Evolutionary conservation across 2,797 vertebrate species (phyloP).

Genomic region (Leptodactylus fallax): DNA sequence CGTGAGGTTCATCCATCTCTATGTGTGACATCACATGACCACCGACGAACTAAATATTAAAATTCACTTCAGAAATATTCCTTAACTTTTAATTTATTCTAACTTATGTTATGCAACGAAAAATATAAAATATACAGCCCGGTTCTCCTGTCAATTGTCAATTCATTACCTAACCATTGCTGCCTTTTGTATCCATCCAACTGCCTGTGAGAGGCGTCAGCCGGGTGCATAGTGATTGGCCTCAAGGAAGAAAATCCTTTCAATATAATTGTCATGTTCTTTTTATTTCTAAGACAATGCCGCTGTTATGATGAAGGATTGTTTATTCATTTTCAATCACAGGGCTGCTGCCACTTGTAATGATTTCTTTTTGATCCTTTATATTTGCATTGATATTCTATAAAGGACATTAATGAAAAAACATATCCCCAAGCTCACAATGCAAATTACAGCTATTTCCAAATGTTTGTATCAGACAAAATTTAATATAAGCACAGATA

Average conservation of each 20-base stretch:
- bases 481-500: constrained; percentile 19
- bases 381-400: constrained; percentile 37
- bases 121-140: neutral
- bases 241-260: neutral
- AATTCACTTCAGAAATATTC: neutral
- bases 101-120: neutral
- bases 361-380: constrained; percentile 11
- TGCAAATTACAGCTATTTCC: constrained; percentile 14
- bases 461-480: constrained; percentile 31
- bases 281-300: constrained; percentile 1
- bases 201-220: neutral
- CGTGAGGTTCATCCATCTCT: no score
- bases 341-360: constrained; percentile 21
- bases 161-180: neutral
- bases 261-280: neutral
- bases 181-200: neutral
- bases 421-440: constrained; percentile 34
- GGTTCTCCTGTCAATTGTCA: neutral
- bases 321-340: neutral
- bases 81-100: neutral
- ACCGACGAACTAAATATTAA: neutral
- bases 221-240: neutral
- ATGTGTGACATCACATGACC: no score
- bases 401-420: constrained; percentile 44
- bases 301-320: neutral